Percentiles rank a stretch among this genome's conserved stretches.
Conservation (phyloP, 2,113 vertebrate species). For the Lamprotornis superbus region DNA sequence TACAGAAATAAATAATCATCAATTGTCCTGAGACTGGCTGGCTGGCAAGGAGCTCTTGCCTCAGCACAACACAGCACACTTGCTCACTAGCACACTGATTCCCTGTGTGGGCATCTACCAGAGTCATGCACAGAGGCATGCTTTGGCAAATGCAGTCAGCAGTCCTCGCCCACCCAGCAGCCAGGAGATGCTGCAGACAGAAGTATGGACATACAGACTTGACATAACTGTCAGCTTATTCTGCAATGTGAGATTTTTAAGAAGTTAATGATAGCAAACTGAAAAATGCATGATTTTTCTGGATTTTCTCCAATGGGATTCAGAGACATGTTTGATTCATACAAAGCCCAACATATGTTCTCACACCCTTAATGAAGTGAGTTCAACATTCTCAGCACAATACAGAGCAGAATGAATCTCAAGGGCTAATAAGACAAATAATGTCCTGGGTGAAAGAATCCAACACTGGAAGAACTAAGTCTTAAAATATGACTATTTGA, state of each 20-base stretch:
- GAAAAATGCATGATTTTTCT: neutral
- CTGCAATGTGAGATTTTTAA: neutral
- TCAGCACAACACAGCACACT: too few relatives aligned
- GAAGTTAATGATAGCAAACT: neutral
- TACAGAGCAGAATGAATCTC: neutral
- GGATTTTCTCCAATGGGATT: neutral
- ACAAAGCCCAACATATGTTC: neutral
- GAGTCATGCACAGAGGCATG: fast-evolving
- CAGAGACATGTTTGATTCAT: neutral
- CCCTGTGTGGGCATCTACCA: fast-evolving
- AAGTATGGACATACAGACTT: neutral
- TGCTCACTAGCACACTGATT: neutral
- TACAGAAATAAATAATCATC: neutral
- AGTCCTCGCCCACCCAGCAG: neutral
- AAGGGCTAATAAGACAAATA: neutral
- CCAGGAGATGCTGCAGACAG: neutral
- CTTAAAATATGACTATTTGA: neutral
- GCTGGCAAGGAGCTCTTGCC: too few relatives aligned
- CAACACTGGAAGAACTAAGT: neutral
- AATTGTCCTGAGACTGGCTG: neutral
- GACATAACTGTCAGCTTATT: neutral
- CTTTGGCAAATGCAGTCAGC: neutral
- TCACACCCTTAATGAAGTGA: fast-evolving
- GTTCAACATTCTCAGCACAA: neutral
- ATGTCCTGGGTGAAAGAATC: neutral